A percentile compares a stretch with the other conserved stretches of the same genome.
Evolutionary conservation across 2,888 invertebrate species (phyloP).

Genomic region (Stictocephala bisonia): DNA sequence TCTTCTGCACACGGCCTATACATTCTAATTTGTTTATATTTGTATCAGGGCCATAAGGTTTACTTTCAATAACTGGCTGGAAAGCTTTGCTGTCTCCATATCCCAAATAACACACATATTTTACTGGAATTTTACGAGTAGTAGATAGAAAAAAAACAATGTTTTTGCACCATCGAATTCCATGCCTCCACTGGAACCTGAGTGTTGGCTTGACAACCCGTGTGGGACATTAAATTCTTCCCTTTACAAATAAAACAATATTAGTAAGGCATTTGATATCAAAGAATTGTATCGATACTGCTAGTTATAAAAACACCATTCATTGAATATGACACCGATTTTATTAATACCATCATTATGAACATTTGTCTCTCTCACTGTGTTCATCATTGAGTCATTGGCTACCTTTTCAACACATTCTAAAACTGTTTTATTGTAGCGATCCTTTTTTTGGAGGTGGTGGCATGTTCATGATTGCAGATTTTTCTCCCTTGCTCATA

Average conservation of each 20-base stretch:
- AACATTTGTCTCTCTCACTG: neutral
- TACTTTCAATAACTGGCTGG: no score
- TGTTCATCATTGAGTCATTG: conserved; percentile 12
- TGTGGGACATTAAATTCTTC: neutral
- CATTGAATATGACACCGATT: neutral
- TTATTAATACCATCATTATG: neutral
- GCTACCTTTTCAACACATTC: conserved; percentile 3
- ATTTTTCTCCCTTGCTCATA: conserved; percentile 13
- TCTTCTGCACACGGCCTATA: no score
- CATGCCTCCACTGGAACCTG: conserved; percentile 48
- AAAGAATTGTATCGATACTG: conserved; percentile 1
- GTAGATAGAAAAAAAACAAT: conserved; percentile 47
- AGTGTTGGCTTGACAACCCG: conserved; percentile 43
- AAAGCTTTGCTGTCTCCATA: no score
- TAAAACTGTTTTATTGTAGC: conserved; percentile 14
- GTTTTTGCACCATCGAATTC: conserved; percentile 48
- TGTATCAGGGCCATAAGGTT: no score
- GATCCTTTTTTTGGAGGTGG: conserved; percentile 5
- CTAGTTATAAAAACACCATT: conserved; percentile 7
- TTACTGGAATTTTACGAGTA: neutral
- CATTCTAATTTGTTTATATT: no score
- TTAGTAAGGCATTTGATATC: neutral
- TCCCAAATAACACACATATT: no score
- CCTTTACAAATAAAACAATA: neutral
- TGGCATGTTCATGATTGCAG: conserved; percentile 24